These are phyloP conservation scores for Luidia sarsii DNA, from an alignment of 53 echinoderm and acorn worm species.

Conservation along the genomic window DNA sequence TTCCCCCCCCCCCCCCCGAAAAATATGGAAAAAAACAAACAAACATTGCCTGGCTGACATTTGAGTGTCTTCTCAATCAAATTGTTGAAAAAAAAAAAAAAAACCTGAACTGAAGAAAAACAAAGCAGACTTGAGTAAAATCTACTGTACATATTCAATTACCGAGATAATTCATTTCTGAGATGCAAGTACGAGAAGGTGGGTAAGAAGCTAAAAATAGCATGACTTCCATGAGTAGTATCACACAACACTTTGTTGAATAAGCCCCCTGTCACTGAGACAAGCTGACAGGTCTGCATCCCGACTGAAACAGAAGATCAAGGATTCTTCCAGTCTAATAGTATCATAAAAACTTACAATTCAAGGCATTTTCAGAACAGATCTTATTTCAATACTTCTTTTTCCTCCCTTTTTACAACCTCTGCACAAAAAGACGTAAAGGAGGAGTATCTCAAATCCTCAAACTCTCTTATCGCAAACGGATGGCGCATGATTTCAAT, in stretches of 20 bases:
- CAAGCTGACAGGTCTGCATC: slow-evolving; percentile 45
- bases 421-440: too few species aligned
- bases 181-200: slow-evolving; percentile 24
- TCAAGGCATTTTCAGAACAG: too few species aligned
- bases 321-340: too few species aligned
- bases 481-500: too few species aligned
- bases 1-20: too few species aligned
- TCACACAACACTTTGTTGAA: neutral
- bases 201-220: slow-evolving; percentile 38
- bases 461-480: too few species aligned
- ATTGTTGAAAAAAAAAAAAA: neutral
- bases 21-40: slow-evolving; percentile 4
- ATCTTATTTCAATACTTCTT: too few species aligned
- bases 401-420: too few species aligned
- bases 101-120: slow-evolving; percentile 16
- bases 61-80: neutral
- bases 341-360: too few species aligned
- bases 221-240: slow-evolving; percentile 2
- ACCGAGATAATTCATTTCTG: slow-evolving; percentile 11
- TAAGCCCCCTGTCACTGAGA: too few species aligned
- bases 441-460: too few species aligned
- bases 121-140: slow-evolving; percentile 9
- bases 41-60: slow-evolving; percentile 13
- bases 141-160: neutral
- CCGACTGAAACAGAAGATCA: too few species aligned